Evolutionary conservation across 2,113 vertebrate species (phyloP).

Genomic region (Phocoena phocoena): DNA sequence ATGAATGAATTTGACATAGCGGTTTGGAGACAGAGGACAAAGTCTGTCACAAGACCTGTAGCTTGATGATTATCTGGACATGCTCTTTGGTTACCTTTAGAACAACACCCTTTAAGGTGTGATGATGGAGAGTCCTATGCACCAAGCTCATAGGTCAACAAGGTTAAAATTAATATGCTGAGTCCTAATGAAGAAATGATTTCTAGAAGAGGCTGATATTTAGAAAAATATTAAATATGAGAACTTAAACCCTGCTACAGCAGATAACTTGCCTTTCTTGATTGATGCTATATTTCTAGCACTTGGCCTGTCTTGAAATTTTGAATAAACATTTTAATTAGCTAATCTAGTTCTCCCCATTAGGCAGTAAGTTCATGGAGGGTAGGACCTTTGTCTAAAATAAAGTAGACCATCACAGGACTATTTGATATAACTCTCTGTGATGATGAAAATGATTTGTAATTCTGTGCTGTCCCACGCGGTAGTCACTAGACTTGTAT

Average conservation of each 20-base stretch:
- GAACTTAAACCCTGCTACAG: background rate
- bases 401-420: background rate
- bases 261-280: background rate
- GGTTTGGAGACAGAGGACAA: background rate
- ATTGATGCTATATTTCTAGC: background rate
- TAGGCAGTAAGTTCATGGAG: background rate
- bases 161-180: background rate
- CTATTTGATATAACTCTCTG: background rate
- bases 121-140: background rate
- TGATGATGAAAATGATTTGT: background rate
- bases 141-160: background rate
- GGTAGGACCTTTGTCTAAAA: background rate
- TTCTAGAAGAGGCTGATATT: background rate
- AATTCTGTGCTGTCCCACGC: background rate
- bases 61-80: background rate
- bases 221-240: background rate
- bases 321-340: background rate
- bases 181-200: background rate
- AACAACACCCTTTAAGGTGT: background rate
- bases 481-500: background rate
- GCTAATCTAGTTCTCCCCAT: background rate
- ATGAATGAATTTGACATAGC: background rate
- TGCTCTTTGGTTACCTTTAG: background rate
- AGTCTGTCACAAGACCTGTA: background rate
- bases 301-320: background rate